phyloP scores from a whole-genome alignment of 2,888 invertebrate genomes.

The Acrobasis suavella region DNA sequence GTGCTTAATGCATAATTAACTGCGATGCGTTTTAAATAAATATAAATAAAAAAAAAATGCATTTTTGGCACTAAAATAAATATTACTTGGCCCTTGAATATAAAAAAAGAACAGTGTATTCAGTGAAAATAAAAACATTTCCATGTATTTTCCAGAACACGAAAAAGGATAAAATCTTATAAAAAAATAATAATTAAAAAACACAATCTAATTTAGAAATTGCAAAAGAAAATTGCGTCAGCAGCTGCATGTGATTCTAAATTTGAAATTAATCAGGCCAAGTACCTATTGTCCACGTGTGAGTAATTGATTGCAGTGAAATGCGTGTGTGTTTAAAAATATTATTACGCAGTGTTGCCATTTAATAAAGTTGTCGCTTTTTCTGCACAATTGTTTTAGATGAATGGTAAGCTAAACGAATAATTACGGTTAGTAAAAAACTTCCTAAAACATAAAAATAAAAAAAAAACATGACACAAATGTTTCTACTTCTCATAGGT shows the following conservation, averaged over 20 bases:
- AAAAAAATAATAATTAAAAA: neutral
- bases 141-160: neutral
- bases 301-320: conserved; percentile 35
- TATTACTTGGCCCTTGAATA: neutral
- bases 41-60: conserved; percentile 32
- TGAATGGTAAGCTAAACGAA: neutral
- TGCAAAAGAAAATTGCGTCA: conserved; percentile 12
- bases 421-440: too few relatives aligned
- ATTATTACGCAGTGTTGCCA: conserved; percentile 34
- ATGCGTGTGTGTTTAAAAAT: conserved; percentile 36
- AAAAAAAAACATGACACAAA: too few relatives aligned
- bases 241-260: conserved; percentile 30
- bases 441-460: too few relatives aligned
- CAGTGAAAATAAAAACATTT: conserved; percentile 2
- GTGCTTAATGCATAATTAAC: conserved; percentile 34
- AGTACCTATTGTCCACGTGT: conserved; percentile 30
- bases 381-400: neutral
- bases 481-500: too few relatives aligned
- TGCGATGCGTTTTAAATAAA: neutral
- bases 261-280: conserved; percentile 36
- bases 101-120: neutral
- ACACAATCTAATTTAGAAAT: neutral
- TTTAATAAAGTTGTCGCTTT: conserved; percentile 11
- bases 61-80: neutral
- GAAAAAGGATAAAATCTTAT: neutral